Base-by-base conservation (phyloP, 2,113 vertebrate species). In the Typhlomys cinereus region DNA sequence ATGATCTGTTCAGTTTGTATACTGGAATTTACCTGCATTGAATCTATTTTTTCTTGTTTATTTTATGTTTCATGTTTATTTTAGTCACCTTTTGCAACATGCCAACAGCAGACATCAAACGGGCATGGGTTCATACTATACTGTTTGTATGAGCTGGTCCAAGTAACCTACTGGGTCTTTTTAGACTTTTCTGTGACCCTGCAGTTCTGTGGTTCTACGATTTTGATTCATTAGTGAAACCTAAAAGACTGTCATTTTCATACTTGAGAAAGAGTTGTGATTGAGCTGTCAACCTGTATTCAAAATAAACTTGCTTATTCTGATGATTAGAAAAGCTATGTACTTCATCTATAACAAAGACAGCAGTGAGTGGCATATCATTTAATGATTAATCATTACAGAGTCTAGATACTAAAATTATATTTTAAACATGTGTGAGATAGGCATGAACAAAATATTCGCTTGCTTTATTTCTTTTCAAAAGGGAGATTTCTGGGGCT, bases 401-500 rank as follows among this genome's bases (percentile, higher is more conserved):
- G 89, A n/a, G 85, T 59, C 25, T 36, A 95, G 69, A 82, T 83
- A 95, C 79, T 92, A 83, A 92, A 94, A 62, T 66, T 71, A 0
- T 82, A 67, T 83, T 93, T 94, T 95, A 90, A 92, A 75, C 61
- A 62, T 75, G 82, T 76, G 54, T 92, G 85, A 85, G 67, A 62
- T 82, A 66, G 81, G 71, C 62, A 48, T 25, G 59, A 93, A 88
- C 85, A 75, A 94, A 78, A 85, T 79, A 5, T 93, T 81, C 67
- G n/a, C 48, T 46, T 85, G 59, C 79, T 52, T 92, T 76, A 59
- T 25, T 94, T 89, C 36, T 59, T 87, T 67, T 88, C 54, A 31
- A 12, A 76, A 50, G 54, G 46, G 15, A 15, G 59, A 48, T n/a
- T 59, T 91, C n/a, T n/a, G n/a, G n/a, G n/a, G n/a, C n/a, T n/a